Evolutionary conservation across 2,888 invertebrate genomes (phyloP).

Genomic region (Meta bourneti): DNA sequence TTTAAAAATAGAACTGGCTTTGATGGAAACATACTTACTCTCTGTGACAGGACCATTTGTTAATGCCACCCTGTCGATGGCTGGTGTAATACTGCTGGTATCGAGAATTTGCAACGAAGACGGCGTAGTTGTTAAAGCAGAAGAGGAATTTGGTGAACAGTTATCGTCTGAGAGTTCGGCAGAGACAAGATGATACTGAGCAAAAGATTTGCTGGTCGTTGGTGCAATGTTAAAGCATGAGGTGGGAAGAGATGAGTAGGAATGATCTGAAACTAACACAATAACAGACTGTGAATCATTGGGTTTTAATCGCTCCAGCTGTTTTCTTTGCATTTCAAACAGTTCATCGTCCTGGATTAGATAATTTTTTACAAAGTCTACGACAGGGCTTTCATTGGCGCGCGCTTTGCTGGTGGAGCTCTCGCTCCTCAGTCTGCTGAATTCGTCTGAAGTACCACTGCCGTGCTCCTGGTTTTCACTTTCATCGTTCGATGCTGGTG

Average conservation of each 20-base stretch:
- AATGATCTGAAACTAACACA: slow-evolving; percentile 79
- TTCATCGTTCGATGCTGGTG: slow-evolving; percentile 31
- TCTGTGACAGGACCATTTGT: slow-evolving; percentile 72
- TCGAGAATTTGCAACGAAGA: slow-evolving; percentile 42
- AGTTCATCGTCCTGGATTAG: slow-evolving; percentile 81
- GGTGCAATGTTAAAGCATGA: slow-evolving; percentile 81
- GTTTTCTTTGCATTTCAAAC: slow-evolving; percentile 81
- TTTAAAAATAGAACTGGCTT: no score
- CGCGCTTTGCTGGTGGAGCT: slow-evolving; percentile 50
- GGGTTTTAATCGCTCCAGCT: slow-evolving; percentile 80
- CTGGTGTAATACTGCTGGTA: slow-evolving; percentile 69
- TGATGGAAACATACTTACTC: slow-evolving; percentile 47
- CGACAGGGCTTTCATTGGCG: slow-evolving; percentile 49
- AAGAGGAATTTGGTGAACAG: slow-evolving; percentile 52
- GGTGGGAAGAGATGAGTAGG: slow-evolving; percentile 80
- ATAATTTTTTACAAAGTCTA: slow-evolving; percentile 66
- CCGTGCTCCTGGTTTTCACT: slow-evolving; percentile 50
- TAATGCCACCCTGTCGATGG: slow-evolving; percentile 48
- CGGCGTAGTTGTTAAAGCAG: slow-evolving; percentile 33
- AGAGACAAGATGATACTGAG: slow-evolving; percentile 78
- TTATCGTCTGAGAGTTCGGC: slow-evolving; percentile 79
- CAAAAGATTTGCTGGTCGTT: slow-evolving; percentile 80
- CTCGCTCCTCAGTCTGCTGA: slow-evolving; percentile 45
- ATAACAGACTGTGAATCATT: slow-evolving; percentile 78
- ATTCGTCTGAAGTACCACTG: slow-evolving; percentile 59